phyloP scores from a whole-genome alignment of 2,113 vertebrate genomes.

The Amblyopsis rosae region DNA sequence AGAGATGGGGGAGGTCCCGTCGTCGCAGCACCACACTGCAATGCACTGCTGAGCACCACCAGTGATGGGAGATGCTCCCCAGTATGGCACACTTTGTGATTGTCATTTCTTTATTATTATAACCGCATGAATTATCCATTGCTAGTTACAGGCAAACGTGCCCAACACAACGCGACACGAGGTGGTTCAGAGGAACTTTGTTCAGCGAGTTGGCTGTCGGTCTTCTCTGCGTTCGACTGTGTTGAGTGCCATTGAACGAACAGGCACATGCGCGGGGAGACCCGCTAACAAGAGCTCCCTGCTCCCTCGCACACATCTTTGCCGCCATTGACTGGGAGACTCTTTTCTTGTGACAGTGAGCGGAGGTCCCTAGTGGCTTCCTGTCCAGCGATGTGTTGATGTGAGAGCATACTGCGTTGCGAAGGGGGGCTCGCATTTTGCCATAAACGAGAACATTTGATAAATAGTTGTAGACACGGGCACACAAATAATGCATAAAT shows the following conservation, averaged over 20 bases:
- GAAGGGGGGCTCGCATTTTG: constrained; percentile 63
- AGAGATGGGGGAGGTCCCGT: constrained; percentile 19
- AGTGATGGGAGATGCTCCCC: constrained; percentile 7
- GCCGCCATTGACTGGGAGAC: constrained; percentile 15
- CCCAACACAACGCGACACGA: constrained; percentile 4
- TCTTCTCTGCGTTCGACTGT: neutral
- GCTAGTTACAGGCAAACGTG: neutral
- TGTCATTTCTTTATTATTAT: constrained; percentile 8
- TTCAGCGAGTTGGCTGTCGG: constrained; percentile 5
- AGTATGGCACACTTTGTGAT: constrained; percentile 25
- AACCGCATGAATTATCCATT: constrained; percentile 34
- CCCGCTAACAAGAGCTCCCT: constrained; percentile 16
- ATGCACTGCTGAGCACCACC: constrained; percentile 32
- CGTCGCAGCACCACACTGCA: constrained; percentile 16
- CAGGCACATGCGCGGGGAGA: neutral
- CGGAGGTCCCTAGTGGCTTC: constrained; percentile 52
- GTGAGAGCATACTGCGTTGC: constrained; percentile 46
- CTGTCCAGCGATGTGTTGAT: constrained; percentile 65
- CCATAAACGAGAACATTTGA: constrained; percentile 68
- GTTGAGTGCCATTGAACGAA: constrained; percentile 38
- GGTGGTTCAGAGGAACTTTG: constrained; percentile 7
- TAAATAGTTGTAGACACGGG: constrained; percentile 70
- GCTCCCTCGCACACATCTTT: neutral
- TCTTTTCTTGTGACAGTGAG: constrained; percentile 56
- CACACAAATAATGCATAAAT: constrained; percentile 76